Evolutionary conservation across 2,888 invertebrate species (phyloP), one percentile per base, ranked within the genome.

Genomic region (Rugalucina vietnamica): DNA sequence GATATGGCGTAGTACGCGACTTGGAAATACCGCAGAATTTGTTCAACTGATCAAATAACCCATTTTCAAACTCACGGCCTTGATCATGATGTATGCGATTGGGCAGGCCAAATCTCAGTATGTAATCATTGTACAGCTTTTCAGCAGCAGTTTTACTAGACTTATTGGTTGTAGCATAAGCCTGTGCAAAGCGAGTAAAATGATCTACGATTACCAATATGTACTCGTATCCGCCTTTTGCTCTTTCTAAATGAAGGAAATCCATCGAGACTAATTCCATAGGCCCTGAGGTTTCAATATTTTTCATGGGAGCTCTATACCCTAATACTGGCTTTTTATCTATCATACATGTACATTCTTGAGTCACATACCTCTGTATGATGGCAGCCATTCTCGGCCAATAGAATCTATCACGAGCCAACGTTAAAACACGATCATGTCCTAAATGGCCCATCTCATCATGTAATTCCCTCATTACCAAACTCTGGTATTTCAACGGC

Each of bases 321-420:
- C n/a, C 8, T 3, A 27, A 18, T 37, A 36, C 50, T n/a, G 78
- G 81, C 18, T n/a, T 57, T 32, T 78, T 81, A 34, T 73, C 60
- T 27, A 73, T 79, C 21, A 84, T 12, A 39, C 80, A 81, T 3
- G 10, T 27, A 75, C 79, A 81, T 21, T 14, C 34, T n/a, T 69
- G 24, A 14, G 74, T 81, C 1, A 85, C 39, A n/a, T 72, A 78
- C 14, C 36, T 24, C 27, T 73, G 72, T 14, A 82, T 80, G n/a
- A 79, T 70, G 10, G 29, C 27, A 29, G 39, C 71, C 83, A 86
- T 83, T 1, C 34, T 57, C 18, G 82, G 81, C 82, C 86, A 86
- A 32, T 79, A 82, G 39, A 85, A 76, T 36, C 76, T 54, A 8
- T 76, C 74, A 21, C 76, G 65, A 12, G 72, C 75, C 29, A 82